Evolutionary conservation across 92 coral and sea anemone genomes (phyloP).

Genomic region (Hydrozoanthus gracilis): DNA sequence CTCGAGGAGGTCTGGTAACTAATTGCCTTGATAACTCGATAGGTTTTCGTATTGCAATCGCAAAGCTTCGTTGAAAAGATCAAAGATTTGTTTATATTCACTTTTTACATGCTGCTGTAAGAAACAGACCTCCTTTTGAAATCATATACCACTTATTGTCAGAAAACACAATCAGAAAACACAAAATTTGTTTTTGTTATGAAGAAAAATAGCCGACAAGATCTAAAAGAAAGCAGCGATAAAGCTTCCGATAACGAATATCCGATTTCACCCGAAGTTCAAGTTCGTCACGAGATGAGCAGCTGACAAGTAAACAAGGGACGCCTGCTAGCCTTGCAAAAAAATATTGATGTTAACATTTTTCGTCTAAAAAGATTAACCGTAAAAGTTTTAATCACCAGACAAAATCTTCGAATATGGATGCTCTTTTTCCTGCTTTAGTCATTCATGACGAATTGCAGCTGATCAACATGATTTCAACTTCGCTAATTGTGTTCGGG

Average conservation of each 20-base stretch:
- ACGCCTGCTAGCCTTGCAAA: neutral
- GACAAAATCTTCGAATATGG: conserved; percentile 10
- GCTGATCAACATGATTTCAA: conserved; percentile 64
- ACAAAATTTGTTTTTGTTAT: neutral
- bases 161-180: neutral
- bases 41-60: neutral
- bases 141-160: neutral
- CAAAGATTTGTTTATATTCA: neutral
- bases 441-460: conserved; percentile 64
- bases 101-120: neutral
- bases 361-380: neutral
- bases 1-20: conserved; percentile 36
- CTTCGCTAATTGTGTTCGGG: conserved; percentile 54
- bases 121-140: neutral
- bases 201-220: no score
- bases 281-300: neutral
- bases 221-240: neutral
- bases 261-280: neutral
- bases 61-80: neutral
- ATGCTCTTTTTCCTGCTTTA: conserved; percentile 43
- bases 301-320: neutral
- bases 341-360: neutral
- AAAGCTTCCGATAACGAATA: neutral
- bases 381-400: neutral
- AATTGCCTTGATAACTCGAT: neutral